Evolutionary conservation across 2,113 vertebrate species (phyloP).

Genomic region (Ranitomeya variabilis): DNA sequence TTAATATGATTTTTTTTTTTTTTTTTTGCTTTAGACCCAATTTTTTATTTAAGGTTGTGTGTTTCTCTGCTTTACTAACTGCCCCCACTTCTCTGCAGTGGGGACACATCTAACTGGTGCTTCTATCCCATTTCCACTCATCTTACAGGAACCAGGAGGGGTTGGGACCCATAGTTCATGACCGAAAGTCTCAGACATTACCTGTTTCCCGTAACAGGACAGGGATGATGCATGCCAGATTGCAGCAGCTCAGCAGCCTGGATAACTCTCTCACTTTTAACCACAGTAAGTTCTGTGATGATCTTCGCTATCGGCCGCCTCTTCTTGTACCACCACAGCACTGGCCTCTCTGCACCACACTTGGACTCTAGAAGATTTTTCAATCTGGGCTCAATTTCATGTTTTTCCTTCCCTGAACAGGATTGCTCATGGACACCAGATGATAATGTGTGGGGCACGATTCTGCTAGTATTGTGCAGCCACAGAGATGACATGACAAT

Average conservation of each 20-base stretch:
- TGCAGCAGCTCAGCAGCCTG: conserved; percentile 99
- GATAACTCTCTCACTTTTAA: conserved; percentile 99
- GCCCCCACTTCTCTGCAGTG: conserved; percentile 71
- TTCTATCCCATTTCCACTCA: conserved; percentile 87
- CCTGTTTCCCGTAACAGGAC: conserved; percentile 99
- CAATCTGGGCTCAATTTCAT: not conserved
- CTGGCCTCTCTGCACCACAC: conserved; percentile 66
- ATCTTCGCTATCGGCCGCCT: conserved; percentile 66
- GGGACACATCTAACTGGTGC: conserved; percentile 83
- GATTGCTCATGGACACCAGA: conserved; percentile 46
- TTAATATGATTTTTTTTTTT: conserved; percentile 61
- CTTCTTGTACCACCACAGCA: conserved; percentile 70
- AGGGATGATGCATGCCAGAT: conserved; percentile 98
- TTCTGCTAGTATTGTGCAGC: conserved; percentile 50
- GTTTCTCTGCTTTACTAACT: conserved; percentile 76
- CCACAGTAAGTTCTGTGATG: conserved; percentile 92
- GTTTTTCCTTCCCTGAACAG: conserved; percentile 46
- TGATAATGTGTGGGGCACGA: conserved; percentile 68
- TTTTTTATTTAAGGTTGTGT: conserved; percentile 56
- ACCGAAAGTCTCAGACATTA: conserved; percentile 99
- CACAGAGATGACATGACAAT: not conserved
- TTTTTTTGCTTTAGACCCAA: conserved; percentile 52
- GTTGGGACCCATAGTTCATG: conserved; percentile 94
- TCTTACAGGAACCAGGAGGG: conserved; percentile 97
- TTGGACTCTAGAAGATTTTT: not conserved